Base-by-base conservation (phyloP, 2,888 invertebrate species). In the Euplagia quadripunctaria region DNA sequence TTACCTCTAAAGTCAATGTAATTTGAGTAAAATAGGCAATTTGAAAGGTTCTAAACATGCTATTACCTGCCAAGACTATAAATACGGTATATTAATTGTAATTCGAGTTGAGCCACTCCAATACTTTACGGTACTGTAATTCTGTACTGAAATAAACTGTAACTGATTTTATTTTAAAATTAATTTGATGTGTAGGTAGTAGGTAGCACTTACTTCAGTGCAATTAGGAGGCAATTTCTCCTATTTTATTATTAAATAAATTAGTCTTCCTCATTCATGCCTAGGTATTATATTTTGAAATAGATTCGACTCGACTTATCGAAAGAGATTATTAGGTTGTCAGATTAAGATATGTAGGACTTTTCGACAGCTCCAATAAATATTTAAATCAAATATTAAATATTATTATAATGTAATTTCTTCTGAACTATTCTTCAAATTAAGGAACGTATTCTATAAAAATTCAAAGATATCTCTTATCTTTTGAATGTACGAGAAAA, bases 61-160 rank as follows among this genome's bases (percentile, higher is more conserved):
- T 66, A 73, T 65, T 74, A 70, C 46, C 55, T 70, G 63, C 4
- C 55, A 67, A 46, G 67, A 49, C 52, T 42, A 73, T 70, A 70
- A 64, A 67, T 74, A 74, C 58, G 63, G 67, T 68, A 70, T 67
- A 74, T 70, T 64, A 74, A 67, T 70, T 66, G 52, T 73, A 73
- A 73, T 70, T 65, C 63, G 66, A 66, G 73, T 61, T 63, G 46
- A 70, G 46, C 49, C 43, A 16, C 66, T 73, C 66, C 58, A 52
- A 52, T 73, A 51, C 61, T 66, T 66, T 70, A 61, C 52, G 42
- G 65, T 49, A 42, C 42, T 64, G 69, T 64, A 72, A 67, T 67
- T 67, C 49, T 51, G 20, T 52, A 46, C 31, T 58, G 43, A 16
- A 58, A 66, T 66, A 66, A 8, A 49, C 49, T 49, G 5, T 17